phyloP scores from a whole-genome alignment of 1,140 invertebrate genomes.

The Papilio xuthus region DNA sequence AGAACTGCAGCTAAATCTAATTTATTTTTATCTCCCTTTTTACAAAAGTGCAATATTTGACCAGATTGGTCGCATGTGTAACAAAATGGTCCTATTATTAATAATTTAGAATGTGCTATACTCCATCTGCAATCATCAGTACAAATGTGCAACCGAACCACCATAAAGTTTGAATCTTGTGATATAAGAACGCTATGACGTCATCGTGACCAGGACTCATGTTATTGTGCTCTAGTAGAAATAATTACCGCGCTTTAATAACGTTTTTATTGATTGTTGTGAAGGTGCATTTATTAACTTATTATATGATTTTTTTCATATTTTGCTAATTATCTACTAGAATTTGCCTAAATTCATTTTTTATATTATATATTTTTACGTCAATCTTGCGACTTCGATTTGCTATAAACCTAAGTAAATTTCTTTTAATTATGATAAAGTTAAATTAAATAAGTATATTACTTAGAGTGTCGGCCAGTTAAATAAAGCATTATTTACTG shows the following conservation, averaged over 20 bases:
- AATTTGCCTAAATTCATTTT: neutral
- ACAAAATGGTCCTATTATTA: no score
- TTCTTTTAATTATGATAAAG: neutral
- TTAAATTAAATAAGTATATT: neutral
- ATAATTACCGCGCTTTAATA: neutral
- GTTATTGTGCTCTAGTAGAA: neutral
- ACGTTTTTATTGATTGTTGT: neutral
- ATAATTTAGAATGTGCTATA: no score
- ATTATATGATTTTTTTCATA: neutral
- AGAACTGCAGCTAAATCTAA: no score
- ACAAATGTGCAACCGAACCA: no score
- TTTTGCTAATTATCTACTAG: neutral
- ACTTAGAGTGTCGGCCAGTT: neutral
- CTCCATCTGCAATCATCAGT: no score
- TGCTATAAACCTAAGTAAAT: neutral
- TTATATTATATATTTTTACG: neutral
- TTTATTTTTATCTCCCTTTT: no score
- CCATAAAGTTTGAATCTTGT: no score
- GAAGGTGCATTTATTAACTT: slow-evolving; percentile 18
- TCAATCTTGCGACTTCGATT: neutral
- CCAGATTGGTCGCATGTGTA: no score
- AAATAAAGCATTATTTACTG: neutral
- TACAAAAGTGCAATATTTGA: no score
- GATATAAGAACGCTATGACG: neutral
- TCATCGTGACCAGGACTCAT: neutral